These are phyloP conservation scores for Sigmodon hispidus DNA, from an alignment of 2,113 vertebrate genomes.

Conservation along the genomic window DNA sequence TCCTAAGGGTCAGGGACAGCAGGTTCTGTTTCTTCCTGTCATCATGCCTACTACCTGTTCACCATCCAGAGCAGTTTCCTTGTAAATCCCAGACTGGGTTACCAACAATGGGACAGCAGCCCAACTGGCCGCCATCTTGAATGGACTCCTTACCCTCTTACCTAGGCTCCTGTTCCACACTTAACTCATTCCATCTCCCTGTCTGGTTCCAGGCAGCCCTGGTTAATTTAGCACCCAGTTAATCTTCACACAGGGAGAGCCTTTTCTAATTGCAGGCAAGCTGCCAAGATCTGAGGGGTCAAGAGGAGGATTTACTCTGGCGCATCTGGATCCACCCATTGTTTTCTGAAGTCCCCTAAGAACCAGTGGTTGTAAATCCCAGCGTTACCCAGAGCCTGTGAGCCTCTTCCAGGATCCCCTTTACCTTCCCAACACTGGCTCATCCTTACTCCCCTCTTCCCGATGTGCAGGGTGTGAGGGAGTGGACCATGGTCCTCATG, in stretches of 20 bases:
- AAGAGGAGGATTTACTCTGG: not conserved
- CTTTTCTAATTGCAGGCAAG: not conserved
- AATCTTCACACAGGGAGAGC: not conserved
- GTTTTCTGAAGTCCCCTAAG: constrained; percentile 38
- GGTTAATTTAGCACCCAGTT: not conserved
- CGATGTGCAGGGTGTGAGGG: not conserved
- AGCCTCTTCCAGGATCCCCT: not conserved
- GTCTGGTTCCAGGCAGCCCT: not conserved
- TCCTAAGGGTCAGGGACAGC: not conserved
- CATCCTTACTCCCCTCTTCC: not conserved
- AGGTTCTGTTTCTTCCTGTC: not conserved
- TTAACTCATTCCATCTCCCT: not conserved
- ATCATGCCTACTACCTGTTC: not conserved
- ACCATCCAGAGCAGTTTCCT: too few relatives aligned
- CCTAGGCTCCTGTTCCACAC: not conserved
- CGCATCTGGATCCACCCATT: not conserved
- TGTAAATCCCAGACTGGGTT: not conserved
- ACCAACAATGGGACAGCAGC: too few relatives aligned
- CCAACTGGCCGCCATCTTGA: not conserved
- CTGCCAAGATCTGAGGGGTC: constrained; percentile 36
- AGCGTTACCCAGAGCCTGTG: not conserved
- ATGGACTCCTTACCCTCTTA: not conserved
- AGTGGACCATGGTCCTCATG: not conserved
- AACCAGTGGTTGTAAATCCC: not conserved
- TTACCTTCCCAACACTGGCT: not conserved